phyloP scores from a whole-genome alignment of 1,140 invertebrate species.

The Reticulitermes speratus region DNA sequence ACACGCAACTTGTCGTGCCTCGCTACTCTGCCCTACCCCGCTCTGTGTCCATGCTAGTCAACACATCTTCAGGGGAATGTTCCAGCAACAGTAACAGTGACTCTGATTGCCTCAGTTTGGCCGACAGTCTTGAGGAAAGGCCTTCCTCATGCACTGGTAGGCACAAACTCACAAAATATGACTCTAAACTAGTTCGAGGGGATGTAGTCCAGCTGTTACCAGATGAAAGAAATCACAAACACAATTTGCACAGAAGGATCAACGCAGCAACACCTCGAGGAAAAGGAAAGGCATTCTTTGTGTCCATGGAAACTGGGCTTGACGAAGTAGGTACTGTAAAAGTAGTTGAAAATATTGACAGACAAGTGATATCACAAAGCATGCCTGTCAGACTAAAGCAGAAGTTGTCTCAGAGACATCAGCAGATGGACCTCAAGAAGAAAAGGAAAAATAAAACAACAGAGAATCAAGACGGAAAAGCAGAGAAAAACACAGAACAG shows the following conservation, averaged over 20 bases:
- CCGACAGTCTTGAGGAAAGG: conserved; percentile 29
- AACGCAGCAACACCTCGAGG: conserved; percentile 28
- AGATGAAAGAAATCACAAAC: not conserved
- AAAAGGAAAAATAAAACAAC: not conserved
- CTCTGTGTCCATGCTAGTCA: conserved; percentile 32
- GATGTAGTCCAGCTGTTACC: not conserved
- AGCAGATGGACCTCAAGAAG: conserved; percentile 12
- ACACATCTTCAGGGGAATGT: conserved; percentile 29
- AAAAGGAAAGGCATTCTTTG: conserved; percentile 27
- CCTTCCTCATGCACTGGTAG: not conserved
- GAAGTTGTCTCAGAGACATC: conserved; percentile 26
- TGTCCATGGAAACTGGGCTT: conserved; percentile 12
- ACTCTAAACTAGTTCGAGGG: not conserved
- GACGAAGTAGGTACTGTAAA: not conserved
- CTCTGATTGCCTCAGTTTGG: conserved; percentile 28
- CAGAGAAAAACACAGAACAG: not conserved
- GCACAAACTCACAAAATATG: not conserved
- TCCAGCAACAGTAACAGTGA: conserved; percentile 30
- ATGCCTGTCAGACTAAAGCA: conserved; percentile 28
- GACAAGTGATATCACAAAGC: conserved; percentile 18
- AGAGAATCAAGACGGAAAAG: not conserved
- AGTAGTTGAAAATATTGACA: not conserved
- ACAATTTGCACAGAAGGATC: not conserved
- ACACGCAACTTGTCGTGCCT: conserved; percentile 22
- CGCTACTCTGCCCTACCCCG: conserved; percentile 32